A percentile compares a stretch with the other conserved stretches of the same genome.
phyloP scores from a whole-genome alignment of 2,113 vertebrate species.

The Herpailurus yagouaroundi region DNA sequence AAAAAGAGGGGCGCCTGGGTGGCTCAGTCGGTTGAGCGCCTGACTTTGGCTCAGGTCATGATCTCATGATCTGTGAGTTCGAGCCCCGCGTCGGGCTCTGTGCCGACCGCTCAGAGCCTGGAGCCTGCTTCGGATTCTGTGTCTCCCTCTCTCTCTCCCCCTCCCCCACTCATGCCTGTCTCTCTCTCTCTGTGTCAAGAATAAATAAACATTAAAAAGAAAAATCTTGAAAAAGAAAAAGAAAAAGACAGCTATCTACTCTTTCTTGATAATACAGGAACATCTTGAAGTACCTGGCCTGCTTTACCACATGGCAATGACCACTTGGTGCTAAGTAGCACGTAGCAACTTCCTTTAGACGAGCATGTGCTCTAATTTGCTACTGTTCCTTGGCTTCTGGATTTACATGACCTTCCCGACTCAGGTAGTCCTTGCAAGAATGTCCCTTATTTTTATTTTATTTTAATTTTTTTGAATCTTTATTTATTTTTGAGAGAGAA shows the following conservation, averaged over 20 bases:
- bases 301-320: background rate
- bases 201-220: no score
- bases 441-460: background rate
- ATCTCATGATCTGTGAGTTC: no score
- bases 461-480: no score
- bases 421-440: background rate
- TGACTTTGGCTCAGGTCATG: no score
- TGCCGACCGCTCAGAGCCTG: no score
- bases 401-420: background rate
- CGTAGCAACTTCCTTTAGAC: background rate
- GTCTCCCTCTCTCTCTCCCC: no score
- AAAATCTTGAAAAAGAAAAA: background rate
- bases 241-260: background rate
- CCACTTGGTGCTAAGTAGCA: background rate
- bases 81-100: fast-evolving
- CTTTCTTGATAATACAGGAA: background rate
- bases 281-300: background rate
- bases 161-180: no score
- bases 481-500: no score
- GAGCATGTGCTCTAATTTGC: background rate
- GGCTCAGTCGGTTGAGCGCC: no score
- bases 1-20: no score
- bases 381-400: background rate
- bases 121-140: no score
- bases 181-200: no score